Evolutionary conservation across 2,797 vertebrate species (phyloP), one percentile per base, ranked within the genome.

Genomic region (Amblyopsis hoosieri): DNA sequence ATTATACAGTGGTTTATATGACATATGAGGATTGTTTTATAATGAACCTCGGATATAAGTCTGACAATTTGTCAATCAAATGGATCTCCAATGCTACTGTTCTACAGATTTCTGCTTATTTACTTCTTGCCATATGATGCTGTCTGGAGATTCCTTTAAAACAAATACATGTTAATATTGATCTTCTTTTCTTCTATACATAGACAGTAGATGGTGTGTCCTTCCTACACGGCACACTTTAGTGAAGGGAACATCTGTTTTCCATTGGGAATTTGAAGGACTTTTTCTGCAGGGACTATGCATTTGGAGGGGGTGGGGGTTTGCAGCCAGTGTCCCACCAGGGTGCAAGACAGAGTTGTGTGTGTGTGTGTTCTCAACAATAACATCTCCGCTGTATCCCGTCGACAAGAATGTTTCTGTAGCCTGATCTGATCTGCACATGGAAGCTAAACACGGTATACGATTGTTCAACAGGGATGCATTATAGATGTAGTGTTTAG

Each of bases 371-470:
- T 53, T 59, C 55, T 45, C 33, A 53, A 69, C 42, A 80, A 78
- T 77, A 85, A 77, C 74, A 72, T 82, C 71, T 37, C 57, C 54
- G 55, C 56, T 76, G 63, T 76, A 33, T 72, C 61, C 33, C 57
- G 62, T 53, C 69, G 54, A 57, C 57, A 48, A 62, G 45, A 70
- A 78, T 60, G 50, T 42, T 54, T 61, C 59, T 52, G 17, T 49
- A 14, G 48, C 48, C 64, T 57, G 13, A 67, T 76, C 65, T 48
- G 50, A 64, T 74, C 54, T 66, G 63, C 33, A 56, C 60, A 66
- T 51, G 49, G 64, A 66, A 76, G 64, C 50, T 66, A 29, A 62
- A 66, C 37, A 60, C 54, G 1, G 37, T 9, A 42, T 42, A 56
- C 64, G 33, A 69, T 58, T 50, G 57, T 55, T 61, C 23, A 42